Evolutionary conservation across 2,797 vertebrate species (phyloP).

Genomic region (Lepus oiostolus): DNA sequence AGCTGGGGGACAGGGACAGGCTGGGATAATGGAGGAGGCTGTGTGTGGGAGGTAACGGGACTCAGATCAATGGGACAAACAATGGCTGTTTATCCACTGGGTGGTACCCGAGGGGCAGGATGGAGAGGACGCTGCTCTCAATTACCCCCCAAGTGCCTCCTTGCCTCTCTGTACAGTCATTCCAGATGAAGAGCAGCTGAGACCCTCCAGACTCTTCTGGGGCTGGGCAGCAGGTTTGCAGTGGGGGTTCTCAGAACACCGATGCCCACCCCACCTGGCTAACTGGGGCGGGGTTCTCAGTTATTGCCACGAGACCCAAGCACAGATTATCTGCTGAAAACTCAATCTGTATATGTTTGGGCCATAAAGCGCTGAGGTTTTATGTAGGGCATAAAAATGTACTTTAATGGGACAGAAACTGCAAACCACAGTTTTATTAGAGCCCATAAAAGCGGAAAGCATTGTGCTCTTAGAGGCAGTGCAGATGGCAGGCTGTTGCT

Average conservation of each 20-base stretch:
- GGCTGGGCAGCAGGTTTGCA: background rate
- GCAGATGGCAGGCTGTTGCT: constrained; percentile 86
- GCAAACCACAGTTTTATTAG: constrained; percentile 81
- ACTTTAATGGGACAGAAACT: constrained; percentile 82
- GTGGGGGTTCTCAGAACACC: background rate
- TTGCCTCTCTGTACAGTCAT: constrained; percentile 50
- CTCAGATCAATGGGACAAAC: constrained; percentile 79
- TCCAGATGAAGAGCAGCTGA: constrained; percentile 68
- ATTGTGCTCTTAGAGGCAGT: constrained; percentile 84
- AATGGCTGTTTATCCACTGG: constrained; percentile 73
- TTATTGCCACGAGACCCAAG: constrained; percentile 21
- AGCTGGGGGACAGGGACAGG: constrained; percentile 75
- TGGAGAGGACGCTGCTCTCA: constrained; percentile 41
- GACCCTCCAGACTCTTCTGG: background rate
- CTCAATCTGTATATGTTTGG: constrained; percentile 67
- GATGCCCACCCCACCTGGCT: background rate
- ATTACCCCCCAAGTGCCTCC: constrained; percentile 70
- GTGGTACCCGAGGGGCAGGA: constrained; percentile 69
- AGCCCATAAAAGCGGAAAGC: constrained; percentile 75
- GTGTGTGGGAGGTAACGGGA: constrained; percentile 65
- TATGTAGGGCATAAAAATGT: constrained; percentile 74
- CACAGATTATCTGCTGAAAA: constrained; percentile 63
- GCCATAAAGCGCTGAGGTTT: constrained; percentile 67
- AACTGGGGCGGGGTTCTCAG: background rate
- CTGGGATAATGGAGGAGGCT: constrained; percentile 74